Percentiles rank a stretch among this genome's conserved stretches.
Conservation (phyloP, 2,113 vertebrate genomes). For the Danio rerio region DNA sequence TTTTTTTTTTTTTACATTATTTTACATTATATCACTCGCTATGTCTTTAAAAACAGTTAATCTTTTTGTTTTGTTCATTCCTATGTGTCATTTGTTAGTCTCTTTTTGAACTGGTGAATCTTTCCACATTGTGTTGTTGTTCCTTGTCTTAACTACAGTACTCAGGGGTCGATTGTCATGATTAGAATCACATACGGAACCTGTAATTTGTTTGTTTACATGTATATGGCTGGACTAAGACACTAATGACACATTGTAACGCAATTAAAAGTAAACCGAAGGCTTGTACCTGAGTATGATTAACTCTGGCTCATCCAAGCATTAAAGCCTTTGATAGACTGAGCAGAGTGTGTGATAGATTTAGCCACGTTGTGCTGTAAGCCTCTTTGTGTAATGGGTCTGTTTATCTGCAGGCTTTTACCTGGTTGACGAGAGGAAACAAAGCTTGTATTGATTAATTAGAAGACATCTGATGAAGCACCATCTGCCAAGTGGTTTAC, state of each 20-base stretch:
- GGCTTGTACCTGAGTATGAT: conserved; percentile 59
- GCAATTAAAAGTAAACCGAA: conserved; percentile 55
- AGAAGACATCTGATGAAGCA: conserved; percentile 23
- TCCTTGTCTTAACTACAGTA: neutral
- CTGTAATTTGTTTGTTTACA: conserved; percentile 18
- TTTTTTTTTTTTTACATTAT: no score
- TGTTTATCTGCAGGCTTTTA: conserved; percentile 63
- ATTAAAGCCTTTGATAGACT: conserved; percentile 49
- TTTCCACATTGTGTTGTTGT: neutral
- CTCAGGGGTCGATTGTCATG: neutral
- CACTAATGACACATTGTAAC: conserved; percentile 31
- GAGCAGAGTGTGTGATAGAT: neutral
- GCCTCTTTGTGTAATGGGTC: conserved; percentile 62
- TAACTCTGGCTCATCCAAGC: conserved; percentile 50
- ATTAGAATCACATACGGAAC: neutral
- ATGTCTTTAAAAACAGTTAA: no score
- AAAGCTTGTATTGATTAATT: conserved; percentile 13
- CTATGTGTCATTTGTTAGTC: neutral
- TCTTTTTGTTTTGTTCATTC: neutral
- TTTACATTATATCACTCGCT: no score
- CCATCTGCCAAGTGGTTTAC: neutral
- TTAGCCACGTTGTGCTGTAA: conserved; percentile 54
- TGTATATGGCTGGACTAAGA: neutral
- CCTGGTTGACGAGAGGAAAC: neutral
- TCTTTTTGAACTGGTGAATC: no score